Percentiles rank a stretch among this genome's conserved stretches.
Conservation (phyloP, 2,888 invertebrate species). For the Macrosiphum euphorbiae region DNA sequence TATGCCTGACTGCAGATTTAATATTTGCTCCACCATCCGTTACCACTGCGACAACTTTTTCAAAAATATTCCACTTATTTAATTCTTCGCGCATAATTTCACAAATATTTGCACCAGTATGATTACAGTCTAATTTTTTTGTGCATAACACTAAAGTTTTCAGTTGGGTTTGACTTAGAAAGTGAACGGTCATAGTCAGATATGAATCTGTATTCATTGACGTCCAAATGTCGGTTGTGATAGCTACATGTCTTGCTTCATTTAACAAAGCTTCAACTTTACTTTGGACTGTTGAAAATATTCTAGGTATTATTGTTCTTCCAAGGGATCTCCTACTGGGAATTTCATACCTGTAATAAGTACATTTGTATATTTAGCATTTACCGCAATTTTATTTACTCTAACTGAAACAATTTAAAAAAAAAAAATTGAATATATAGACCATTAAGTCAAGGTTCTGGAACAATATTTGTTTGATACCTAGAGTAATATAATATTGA, state of each 20-base stretch:
- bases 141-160: conserved; percentile 68
- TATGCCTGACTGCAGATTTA: conserved; percentile 69
- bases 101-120: conserved; percentile 69
- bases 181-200: neutral
- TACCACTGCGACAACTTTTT: conserved; percentile 68
- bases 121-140: conserved; percentile 69
- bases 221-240: neutral
- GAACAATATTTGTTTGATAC: neutral
- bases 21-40: conserved; percentile 68
- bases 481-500: too few species aligned
- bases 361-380: too few species aligned
- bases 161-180: neutral
- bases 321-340: neutral
- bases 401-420: too few species aligned
- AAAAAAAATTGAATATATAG: too few species aligned
- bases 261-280: neutral
- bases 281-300: neutral
- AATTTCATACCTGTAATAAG: conserved; percentile 3
- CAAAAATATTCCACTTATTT: too few species aligned
- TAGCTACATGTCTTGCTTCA: neutral
- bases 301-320: neutral
- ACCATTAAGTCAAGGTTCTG: neutral
- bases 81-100: conserved; percentile 67
- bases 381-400: too few species aligned
- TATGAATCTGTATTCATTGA: neutral